Percentiles rank a stretch among this genome's conserved stretches.
These are phyloP conservation scores for Tortrix viridana DNA, from an alignment of 2,888 invertebrate species.

Conservation along the genomic window DNA sequence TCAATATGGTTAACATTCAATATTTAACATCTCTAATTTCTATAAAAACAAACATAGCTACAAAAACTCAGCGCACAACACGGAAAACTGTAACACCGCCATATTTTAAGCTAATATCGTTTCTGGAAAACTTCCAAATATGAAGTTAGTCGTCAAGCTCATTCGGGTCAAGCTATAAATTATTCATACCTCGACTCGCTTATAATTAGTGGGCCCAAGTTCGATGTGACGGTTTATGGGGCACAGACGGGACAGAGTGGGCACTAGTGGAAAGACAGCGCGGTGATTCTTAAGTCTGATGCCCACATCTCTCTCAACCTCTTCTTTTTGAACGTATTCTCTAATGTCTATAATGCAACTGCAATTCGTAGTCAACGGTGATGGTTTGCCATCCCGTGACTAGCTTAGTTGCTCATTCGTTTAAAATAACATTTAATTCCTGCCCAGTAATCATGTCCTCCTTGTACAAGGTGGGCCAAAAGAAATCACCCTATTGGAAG, in stretches of 20 bases:
- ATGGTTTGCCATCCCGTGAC: no score
- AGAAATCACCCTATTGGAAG: no score
- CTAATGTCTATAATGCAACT: no score
- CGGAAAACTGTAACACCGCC: conserved; percentile 22
- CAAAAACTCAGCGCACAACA: background rate
- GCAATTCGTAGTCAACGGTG: no score
- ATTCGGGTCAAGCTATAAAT: conserved; percentile 36
- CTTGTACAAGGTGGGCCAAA: no score
- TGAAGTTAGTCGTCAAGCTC: conserved; percentile 33
- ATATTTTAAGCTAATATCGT: conserved; percentile 31
- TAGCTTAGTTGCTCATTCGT: no score
- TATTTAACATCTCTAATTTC: no score
- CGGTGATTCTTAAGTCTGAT: background rate
- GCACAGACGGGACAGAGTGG: conserved; percentile 3
- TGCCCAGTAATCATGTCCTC: no score
- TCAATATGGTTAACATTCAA: no score
- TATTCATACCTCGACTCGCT: conserved; percentile 35
- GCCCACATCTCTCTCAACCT: no score
- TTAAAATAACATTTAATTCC: no score
- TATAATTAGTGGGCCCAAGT: conserved; percentile 36
- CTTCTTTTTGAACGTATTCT: no score
- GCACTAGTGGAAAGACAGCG: background rate
- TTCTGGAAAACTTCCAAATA: conserved; percentile 35
- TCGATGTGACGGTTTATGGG: conserved; percentile 25
- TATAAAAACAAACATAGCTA: background rate